Evolutionary conservation across 2,113 vertebrate species (phyloP).

Genomic region (Phocoena sinus): DNA sequence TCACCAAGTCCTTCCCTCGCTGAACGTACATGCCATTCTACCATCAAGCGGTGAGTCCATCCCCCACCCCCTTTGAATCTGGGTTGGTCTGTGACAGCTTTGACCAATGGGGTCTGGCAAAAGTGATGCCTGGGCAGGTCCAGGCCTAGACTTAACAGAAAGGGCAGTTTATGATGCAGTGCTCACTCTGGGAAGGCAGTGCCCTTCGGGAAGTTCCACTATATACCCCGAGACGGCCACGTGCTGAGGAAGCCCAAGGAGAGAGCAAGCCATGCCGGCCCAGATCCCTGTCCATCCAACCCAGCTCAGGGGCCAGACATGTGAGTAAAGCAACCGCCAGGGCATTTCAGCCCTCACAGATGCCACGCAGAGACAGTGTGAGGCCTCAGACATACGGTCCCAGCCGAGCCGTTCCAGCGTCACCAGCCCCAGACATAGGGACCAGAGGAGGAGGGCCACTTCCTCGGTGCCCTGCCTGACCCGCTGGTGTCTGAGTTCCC

Average conservation of each 20-base stretch:
- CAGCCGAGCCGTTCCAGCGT: background rate
- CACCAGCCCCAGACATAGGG: background rate
- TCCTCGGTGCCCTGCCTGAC: background rate
- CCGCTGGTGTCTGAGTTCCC: background rate
- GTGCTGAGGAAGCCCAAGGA: background rate
- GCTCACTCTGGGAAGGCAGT: background rate
- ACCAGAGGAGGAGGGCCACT: background rate
- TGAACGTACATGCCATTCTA: background rate
- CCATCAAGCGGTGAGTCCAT: background rate
- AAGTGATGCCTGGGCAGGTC: background rate
- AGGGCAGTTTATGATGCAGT: background rate
- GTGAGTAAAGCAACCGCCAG: background rate
- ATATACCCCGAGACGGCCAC: background rate
- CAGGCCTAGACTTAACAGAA: background rate
- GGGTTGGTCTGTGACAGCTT: background rate
- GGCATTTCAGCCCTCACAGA: background rate
- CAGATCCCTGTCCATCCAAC: no score
- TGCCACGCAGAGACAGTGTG: fast-evolving
- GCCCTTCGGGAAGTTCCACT: background rate
- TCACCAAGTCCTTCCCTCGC: background rate
- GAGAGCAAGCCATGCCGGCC: background rate
- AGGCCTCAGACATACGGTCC: background rate
- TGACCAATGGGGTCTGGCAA: background rate
- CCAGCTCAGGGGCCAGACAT: background rate
- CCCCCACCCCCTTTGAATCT: background rate